Percentiles rank a stretch among this genome's conserved stretches.
Conservation (phyloP, 2,888 invertebrate species). For the Lithophane semibrunnea region DNA sequence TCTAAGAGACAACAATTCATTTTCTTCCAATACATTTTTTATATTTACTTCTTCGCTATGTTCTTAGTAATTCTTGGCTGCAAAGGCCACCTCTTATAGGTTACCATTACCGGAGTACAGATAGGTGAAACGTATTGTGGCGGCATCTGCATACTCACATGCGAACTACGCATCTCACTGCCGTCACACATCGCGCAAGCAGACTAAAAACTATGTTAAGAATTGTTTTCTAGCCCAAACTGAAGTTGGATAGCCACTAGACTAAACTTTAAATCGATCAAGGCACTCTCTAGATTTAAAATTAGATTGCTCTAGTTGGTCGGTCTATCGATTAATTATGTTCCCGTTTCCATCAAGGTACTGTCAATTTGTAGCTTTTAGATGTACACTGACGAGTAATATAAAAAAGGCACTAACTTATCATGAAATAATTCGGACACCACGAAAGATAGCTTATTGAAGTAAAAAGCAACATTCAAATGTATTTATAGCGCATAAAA, state of each 20-base stretch:
- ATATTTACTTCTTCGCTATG: background rate
- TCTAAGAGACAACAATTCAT: background rate
- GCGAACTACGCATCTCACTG: too few relatives aligned
- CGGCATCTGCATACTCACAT: too few relatives aligned
- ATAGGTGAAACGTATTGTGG: background rate
- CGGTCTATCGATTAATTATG: constrained; percentile 24
- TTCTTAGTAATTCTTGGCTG: background rate
- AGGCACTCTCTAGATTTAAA: constrained; percentile 28
- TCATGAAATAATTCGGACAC: too few relatives aligned
- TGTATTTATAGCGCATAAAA: too few relatives aligned
- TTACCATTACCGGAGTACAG: background rate
- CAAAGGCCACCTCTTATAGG: background rate
- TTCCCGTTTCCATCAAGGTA: constrained; percentile 17
- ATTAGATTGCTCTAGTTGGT: constrained; percentile 49
- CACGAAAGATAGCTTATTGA: too few relatives aligned
- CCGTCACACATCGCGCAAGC: too few relatives aligned
- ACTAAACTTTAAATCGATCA: constrained; percentile 43
- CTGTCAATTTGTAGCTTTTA: constrained; percentile 36
- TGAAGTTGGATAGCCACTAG: constrained; percentile 15
- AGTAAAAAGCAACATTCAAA: too few relatives aligned
- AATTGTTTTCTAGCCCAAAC: constrained; percentile 20
- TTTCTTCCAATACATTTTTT: background rate
- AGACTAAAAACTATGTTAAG: background rate
- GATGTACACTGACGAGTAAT: background rate
- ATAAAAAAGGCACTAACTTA: too few relatives aligned